Base-by-base conservation (phyloP, 1,140 invertebrate genomes). In the Sinella curviseta region DNA sequence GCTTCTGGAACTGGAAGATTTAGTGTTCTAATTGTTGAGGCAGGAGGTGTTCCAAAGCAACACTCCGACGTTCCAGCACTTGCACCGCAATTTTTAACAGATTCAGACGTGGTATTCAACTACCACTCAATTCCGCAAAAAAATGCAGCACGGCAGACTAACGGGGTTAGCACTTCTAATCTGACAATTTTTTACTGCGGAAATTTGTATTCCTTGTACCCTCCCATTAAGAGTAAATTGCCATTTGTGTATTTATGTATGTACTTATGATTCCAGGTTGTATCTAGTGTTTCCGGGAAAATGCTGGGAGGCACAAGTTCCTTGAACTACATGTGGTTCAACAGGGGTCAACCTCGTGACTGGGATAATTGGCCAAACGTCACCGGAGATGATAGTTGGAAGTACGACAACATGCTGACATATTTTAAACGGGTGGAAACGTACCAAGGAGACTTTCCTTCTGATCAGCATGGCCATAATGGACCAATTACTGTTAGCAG, bases 291-390 rank as follows among this genome's bases (percentile, higher is more conserved):
- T 33, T 4, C 8, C 30, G 65, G 65, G n/a, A 70, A 8, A 24
- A 70, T 70, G 65, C 31, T 70, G 8, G 31, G 65, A 8, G 65
- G 65, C 2, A 31, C 28, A 17, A 70, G 65, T 30, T 16, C 3
- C 3, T n/a, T 31, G 3, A 70, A 70, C n/a, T 30, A 33, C 26
- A 31, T 70, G 31, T 12, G 12, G 12, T 70, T 70, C 65, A 70
- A 70, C n/a, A 30, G 78, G 28, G 78, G 78, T 16, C 74, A 70
- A 65, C 78, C 78, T 17, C 73, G 26, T 14, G 73, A 75, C 24
- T 75, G 24, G 20, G 73, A 75, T 39, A 24, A 35, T 17, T 75
- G 73, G 73, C 33, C 8, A 20, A n/a, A 39, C 35, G 14, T 35
- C 33, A 75, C 73, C 14, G 35, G 35, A 36, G 73, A 75, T 26